Evolutionary conservation across 92 coral and sea anemone genomes (phyloP), one percentile per base, ranked within the genome.

Genomic region (Chrysogorgia sp.): DNA sequence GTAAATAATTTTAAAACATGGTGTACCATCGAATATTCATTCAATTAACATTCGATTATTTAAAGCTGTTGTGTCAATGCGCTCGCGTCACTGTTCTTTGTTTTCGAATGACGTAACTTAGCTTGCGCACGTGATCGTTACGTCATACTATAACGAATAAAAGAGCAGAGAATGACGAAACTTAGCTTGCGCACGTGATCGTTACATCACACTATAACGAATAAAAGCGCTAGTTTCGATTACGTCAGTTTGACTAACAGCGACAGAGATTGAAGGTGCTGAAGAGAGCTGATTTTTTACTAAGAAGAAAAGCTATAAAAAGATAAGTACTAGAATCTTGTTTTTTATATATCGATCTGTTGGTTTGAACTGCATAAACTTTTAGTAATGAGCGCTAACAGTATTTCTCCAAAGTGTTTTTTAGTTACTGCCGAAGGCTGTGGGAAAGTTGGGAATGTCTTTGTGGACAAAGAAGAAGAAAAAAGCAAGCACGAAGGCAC

Each of bases 381-480:
- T 47, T 47, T 47, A 6, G 53, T 6, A 47, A 47, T 47, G 53
- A 47, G n/a, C 53, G 53, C n/a, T 15, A 47, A 47, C 15, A 47
- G 53, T 47, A 15, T 47, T 47, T 47, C 10, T 45, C 48, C 34
- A 69, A 60, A 49, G 28, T 65, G 28, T 65, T 37, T 40, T 37
- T 14, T 33, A 65, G 72, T 19, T 20, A 14, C 48, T 59, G n/a
- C 34, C 15, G 37, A 65, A 26, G 29, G 35, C 5, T 49, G 53
- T 4, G n/a, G 49, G 28, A 23, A 20, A 40, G 72, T 0, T 65
- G 52, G 23, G 30, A 65, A 37, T 65, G 52, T 49, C n/a, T 37
- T 33, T 37, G 5, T 53, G 55, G 19, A 40, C 6, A 47, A 47
- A 37, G 12, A 47, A n/a, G 15, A 47, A 47, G 53, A n/a, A 47